Conservation (phyloP, 2,888 invertebrate species). For the Andrena marginata region DNA sequence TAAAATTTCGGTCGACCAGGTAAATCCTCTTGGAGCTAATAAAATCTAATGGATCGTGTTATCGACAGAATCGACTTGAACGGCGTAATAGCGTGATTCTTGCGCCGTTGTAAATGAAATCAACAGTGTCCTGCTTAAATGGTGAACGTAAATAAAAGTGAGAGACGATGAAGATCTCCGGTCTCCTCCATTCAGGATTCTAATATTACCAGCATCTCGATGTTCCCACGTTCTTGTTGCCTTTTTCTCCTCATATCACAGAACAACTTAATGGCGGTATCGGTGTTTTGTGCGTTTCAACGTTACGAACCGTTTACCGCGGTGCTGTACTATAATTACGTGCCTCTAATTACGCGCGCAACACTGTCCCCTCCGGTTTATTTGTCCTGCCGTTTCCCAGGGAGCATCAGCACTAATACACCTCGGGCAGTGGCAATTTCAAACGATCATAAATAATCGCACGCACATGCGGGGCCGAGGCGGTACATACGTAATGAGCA, state of each 20-base stretch:
- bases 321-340: conserved; percentile 61
- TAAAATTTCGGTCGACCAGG: conserved; percentile 30
- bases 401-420: conserved; percentile 46
- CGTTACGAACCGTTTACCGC: conserved; percentile 52
- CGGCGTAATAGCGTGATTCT: neutral
- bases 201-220: conserved; percentile 42
- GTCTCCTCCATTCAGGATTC: conserved; percentile 10
- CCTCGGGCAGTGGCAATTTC: conserved; percentile 44
- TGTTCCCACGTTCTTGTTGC: conserved; percentile 61
- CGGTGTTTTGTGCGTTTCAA: conserved; percentile 63
- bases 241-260: conserved; percentile 43
- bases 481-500: conserved; percentile 63
- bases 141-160: neutral
- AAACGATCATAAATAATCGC: conserved; percentile 63
- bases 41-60: conserved; percentile 13
- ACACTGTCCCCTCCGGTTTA: conserved; percentile 57
- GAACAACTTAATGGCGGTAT: conserved; percentile 64
- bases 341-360: conserved; percentile 64
- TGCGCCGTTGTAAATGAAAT: neutral
- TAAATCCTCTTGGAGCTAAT: conserved; percentile 12
- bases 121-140: neutral
- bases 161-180: neutral
- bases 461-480: conserved; percentile 36
- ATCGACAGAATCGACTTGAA: conserved; percentile 14
- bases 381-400: conserved; percentile 56